phyloP scores from a whole-genome alignment of 92 coral and sea anemone species.

The Porites divaricata region DNA sequence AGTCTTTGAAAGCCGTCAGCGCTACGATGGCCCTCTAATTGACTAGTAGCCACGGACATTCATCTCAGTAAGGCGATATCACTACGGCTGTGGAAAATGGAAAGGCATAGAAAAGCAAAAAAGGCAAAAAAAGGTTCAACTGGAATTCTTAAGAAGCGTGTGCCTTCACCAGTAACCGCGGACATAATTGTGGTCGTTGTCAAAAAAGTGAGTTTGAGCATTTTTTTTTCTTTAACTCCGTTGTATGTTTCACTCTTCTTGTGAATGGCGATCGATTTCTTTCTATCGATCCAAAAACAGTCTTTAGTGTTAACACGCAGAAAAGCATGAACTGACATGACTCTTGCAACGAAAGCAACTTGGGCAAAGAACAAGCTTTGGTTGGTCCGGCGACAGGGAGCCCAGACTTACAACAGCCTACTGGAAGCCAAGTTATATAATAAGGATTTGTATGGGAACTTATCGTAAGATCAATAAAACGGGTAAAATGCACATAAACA shows the following conservation, averaged over 20 bases:
- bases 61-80: neutral
- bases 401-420: no score
- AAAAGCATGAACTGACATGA: no score
- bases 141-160: slow-evolving; percentile 29
- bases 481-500: no score
- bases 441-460: no score
- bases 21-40: slow-evolving; percentile 3
- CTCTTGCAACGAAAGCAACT: no score
- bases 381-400: no score
- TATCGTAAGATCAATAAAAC: no score
- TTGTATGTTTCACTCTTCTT: neutral
- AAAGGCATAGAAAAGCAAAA: slow-evolving; percentile 16
- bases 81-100: slow-evolving; percentile 12
- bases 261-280: neutral
- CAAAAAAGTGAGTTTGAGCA: slow-evolving; percentile 5
- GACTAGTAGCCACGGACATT: neutral
- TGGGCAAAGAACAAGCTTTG: no score
- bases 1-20: slow-evolving; percentile 24
- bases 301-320: no score
- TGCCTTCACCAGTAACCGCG: neutral
- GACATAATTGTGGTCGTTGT: slow-evolving; percentile 10
- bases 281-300: neutral
- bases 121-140: slow-evolving; percentile 6
- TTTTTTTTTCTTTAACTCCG: neutral
- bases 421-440: no score